These are phyloP conservation scores for Hemithea aestivaria DNA, from an alignment of 2,888 invertebrate genomes.

Conservation along the genomic window DNA sequence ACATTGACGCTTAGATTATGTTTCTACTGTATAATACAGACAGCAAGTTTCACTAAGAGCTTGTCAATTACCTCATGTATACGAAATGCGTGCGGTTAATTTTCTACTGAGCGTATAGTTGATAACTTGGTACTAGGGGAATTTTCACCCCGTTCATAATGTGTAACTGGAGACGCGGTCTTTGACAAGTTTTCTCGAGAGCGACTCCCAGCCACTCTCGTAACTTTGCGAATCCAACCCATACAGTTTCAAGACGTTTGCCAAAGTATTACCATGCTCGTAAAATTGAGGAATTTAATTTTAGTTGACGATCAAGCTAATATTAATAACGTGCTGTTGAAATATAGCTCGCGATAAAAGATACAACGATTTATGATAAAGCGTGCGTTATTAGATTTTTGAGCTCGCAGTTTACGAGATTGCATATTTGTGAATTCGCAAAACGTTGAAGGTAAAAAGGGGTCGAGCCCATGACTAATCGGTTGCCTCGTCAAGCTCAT, in stretches of 20 bases:
- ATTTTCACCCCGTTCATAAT: conserved; percentile 15
- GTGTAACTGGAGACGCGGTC: conserved; percentile 21
- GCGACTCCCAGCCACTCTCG: conserved; percentile 21
- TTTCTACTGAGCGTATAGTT: not conserved
- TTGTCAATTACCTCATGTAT: conserved; percentile 13
- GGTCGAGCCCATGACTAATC: conserved; percentile 18
- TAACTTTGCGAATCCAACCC: conserved; percentile 28
- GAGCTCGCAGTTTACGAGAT: conserved; percentile 18
- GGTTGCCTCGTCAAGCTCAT: conserved; percentile 19
- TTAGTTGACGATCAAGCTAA: conserved; percentile 25
- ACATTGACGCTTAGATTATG: conserved; percentile 1
- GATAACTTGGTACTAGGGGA: not conserved
- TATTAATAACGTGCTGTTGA: conserved; percentile 18
- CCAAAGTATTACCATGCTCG: conserved; percentile 35
- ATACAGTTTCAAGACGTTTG: conserved; percentile 24
- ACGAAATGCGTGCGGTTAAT: conserved; percentile 6
- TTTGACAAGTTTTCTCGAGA: conserved; percentile 36
- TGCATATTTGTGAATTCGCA: conserved; percentile 19
- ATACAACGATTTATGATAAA: conserved; percentile 25
- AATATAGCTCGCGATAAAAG: conserved; percentile 20
- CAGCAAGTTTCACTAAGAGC: not conserved
- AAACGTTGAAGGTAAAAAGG: conserved; percentile 12
- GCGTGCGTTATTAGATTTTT: conserved; percentile 23
- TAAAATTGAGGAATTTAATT: conserved; percentile 38
- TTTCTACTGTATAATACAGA: no score